These are phyloP conservation scores for Amiota minor DNA, from an alignment of 2,888 invertebrate genomes.

Conservation along the genomic window DNA sequence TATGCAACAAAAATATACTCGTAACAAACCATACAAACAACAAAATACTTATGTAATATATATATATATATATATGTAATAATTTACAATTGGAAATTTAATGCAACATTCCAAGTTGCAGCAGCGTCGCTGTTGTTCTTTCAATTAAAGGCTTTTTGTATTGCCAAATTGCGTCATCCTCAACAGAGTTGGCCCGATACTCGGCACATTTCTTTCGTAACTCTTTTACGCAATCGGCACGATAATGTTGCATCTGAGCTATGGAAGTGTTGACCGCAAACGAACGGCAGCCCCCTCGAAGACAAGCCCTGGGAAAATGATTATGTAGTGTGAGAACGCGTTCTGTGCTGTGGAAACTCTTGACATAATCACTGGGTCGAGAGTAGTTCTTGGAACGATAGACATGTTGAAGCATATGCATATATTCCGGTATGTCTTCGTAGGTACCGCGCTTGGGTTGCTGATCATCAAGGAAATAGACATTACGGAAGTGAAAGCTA, in stretches of 20 bases:
- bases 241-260: constrained; percentile 58
- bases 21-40: no score
- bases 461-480: constrained; percentile 83
- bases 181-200: background rate
- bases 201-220: constrained; percentile 42
- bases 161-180: background rate
- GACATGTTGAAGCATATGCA: constrained; percentile 92
- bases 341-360: constrained; percentile 91
- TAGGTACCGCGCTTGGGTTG: constrained; percentile 49
- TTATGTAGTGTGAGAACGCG: constrained; percentile 89
- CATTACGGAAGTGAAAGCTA: constrained; percentile 87
- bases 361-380: constrained; percentile 88
- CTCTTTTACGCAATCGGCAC: constrained; percentile 38
- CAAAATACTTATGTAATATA: no score
- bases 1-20: no score
- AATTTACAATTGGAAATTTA: background rate
- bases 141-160: background rate
- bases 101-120: background rate
- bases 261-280: constrained; percentile 44
- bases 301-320: constrained; percentile 88
- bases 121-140: background rate
- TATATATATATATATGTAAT: no score
- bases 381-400: constrained; percentile 88
- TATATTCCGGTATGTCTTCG: constrained; percentile 61
- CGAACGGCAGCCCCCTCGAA: constrained; percentile 71